Conservation (phyloP, 2,888 invertebrate species). For the Lucinisca nassula region DNA sequence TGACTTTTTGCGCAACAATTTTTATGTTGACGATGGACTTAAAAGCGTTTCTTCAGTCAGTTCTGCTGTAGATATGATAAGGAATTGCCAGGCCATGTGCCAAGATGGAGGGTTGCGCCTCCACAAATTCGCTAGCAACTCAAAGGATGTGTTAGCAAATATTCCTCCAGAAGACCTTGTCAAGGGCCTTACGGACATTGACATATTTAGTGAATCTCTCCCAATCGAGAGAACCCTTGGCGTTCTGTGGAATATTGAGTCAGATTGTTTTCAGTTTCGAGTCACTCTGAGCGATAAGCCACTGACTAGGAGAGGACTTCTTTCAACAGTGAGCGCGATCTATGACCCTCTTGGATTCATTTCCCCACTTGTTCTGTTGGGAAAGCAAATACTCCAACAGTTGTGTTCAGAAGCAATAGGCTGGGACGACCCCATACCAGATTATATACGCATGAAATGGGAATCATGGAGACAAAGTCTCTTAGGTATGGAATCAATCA, state of each 20-base stretch:
- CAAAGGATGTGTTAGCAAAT: slow-evolving; percentile 30
- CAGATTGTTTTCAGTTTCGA: slow-evolving; percentile 56
- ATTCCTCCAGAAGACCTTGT: slow-evolving; percentile 46
- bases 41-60: slow-evolving; percentile 30
- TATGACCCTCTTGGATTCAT: slow-evolving; percentile 68
- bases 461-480: not conserved
- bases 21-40: slow-evolving; percentile 69
- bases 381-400: slow-evolving; percentile 65
- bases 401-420: slow-evolving; percentile 41
- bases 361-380: slow-evolving; percentile 54
- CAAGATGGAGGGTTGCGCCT: slow-evolving; percentile 38
- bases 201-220: not conserved
- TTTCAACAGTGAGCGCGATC: slow-evolving; percentile 33
- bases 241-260: slow-evolving; percentile 57
- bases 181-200: not conserved
- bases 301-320: slow-evolving; percentile 44
- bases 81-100: slow-evolving; percentile 29
- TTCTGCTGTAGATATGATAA: slow-evolving; percentile 38
- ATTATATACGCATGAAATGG: slow-evolving; percentile 52
- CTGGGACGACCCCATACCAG: slow-evolving; percentile 68
- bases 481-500: not conserved
- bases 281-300: slow-evolving; percentile 46
- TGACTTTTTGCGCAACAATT: slow-evolving; percentile 43
- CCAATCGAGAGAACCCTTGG: slow-evolving; percentile 66
- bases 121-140: slow-evolving; percentile 62